A percentile compares a stretch with the other conserved stretches of the same genome.
These are phyloP conservation scores for Eptatretus burgeri DNA, from an alignment of 2,113 vertebrate species.

Conservation along the genomic window DNA sequence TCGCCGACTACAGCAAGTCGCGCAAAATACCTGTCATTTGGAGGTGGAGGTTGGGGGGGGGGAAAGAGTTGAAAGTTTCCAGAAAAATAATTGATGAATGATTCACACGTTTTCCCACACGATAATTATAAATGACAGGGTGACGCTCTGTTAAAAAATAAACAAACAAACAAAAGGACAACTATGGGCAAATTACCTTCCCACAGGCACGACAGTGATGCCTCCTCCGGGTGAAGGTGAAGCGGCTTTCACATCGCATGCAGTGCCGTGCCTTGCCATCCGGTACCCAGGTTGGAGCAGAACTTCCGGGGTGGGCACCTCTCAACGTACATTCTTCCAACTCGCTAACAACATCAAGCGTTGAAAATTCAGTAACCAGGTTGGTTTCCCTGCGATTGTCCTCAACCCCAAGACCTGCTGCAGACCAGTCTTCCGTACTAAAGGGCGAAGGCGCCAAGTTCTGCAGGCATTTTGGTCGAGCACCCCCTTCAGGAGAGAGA, in stretches of 20 bases:
- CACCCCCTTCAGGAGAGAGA: too few relatives aligned
- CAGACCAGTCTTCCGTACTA: too few relatives aligned
- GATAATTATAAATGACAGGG: too few relatives aligned
- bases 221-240: slow-evolving; percentile 92
- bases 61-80: too few relatives aligned
- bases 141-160: too few relatives aligned
- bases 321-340: not conserved
- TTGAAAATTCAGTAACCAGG: not conserved
- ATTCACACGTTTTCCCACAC: too few relatives aligned
- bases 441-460: too few relatives aligned
- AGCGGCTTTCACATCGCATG: slow-evolving; percentile 86
- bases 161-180: too few relatives aligned
- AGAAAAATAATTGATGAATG: too few relatives aligned
- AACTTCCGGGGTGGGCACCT: slow-evolving; percentile 11
- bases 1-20: slow-evolving; percentile 63
- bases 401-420: too few relatives aligned
- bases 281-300: slow-evolving; percentile 88
- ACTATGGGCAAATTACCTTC: slow-evolving; percentile 29
- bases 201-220: slow-evolving; percentile 97
- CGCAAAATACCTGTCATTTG: slow-evolving; percentile 55
- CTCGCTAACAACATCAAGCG: not conserved
- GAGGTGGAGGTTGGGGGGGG: slow-evolving; percentile 8
- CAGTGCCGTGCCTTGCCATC: slow-evolving; percentile 91
- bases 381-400: not conserved
- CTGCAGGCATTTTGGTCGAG: too few relatives aligned